Evolutionary conservation across 1,140 invertebrate genomes (phyloP).

Genomic region (Heterodera schachtii): DNA sequence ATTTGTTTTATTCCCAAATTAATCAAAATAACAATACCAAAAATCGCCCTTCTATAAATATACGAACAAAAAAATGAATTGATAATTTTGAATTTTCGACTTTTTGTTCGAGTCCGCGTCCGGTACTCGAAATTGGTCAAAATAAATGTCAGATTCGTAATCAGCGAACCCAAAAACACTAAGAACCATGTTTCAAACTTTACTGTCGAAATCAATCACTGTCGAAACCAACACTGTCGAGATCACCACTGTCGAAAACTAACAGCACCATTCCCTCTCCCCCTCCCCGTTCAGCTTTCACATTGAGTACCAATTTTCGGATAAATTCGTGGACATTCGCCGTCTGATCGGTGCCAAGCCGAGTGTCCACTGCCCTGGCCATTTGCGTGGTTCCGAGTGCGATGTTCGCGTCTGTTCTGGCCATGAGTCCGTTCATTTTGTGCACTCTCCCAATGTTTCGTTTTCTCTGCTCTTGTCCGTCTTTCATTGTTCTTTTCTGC

Average conservation of each 20-base stretch:
- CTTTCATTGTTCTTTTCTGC: constrained; percentile 22
- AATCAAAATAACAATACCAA: background rate
- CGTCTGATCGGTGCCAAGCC: constrained; percentile 58
- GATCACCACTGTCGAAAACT: too few relatives aligned
- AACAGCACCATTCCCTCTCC: too few relatives aligned
- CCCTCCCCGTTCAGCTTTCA: constrained; percentile 46
- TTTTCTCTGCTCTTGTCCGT: background rate
- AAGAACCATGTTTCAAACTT: too few relatives aligned
- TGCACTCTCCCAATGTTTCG: constrained; percentile 58
- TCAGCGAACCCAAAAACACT: too few relatives aligned
- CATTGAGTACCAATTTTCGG: constrained; percentile 65
- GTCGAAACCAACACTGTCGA: too few relatives aligned
- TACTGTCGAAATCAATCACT: too few relatives aligned
- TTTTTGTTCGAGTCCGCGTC: too few relatives aligned
- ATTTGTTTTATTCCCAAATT: too few relatives aligned
- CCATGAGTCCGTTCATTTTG: constrained; percentile 59
- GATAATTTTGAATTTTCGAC: background rate
- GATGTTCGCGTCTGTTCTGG: constrained; percentile 61
- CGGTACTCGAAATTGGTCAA: too few relatives aligned
- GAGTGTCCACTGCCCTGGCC: constrained; percentile 52
- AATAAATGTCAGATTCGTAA: too few relatives aligned
- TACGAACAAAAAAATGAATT: background rate
- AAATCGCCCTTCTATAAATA: background rate
- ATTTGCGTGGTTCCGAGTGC: constrained; percentile 62
- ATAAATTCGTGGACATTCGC: constrained; percentile 55